These are phyloP conservation scores for Synanthedon andrenaeformis DNA, from an alignment of 2,888 invertebrate genomes.

Conservation along the genomic window DNA sequence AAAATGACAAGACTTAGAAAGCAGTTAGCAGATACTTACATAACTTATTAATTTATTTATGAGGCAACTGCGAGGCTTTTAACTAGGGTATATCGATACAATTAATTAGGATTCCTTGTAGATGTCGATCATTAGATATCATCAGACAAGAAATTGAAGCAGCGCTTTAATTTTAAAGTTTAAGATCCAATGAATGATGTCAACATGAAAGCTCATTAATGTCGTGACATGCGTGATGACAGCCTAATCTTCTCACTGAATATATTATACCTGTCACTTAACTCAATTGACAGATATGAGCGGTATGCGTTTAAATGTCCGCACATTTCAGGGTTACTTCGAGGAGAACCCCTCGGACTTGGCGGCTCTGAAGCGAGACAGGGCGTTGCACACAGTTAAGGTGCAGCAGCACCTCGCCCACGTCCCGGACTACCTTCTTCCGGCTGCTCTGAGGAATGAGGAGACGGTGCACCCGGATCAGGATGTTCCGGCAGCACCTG, in stretches of 20 bases:
- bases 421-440: constrained; percentile 93
- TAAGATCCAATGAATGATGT: constrained; percentile 30
- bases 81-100: too few relatives aligned
- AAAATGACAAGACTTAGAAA: too few relatives aligned
- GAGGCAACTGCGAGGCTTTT: too few relatives aligned
- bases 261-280: too few relatives aligned
- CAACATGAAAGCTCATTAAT: constrained; percentile 5
- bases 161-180: too few relatives aligned
- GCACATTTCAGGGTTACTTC: constrained; percentile 79
- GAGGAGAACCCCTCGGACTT: constrained; percentile 92
- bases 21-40: too few relatives aligned
- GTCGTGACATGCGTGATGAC: constrained; percentile 35
- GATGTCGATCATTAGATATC: too few relatives aligned
- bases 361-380: constrained; percentile 86
- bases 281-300: not conserved
- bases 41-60: too few relatives aligned
- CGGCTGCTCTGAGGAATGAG: constrained; percentile 78
- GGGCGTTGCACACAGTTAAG: constrained; percentile 86
- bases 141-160: too few relatives aligned
- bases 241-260: constrained; percentile 68
- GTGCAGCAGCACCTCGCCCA: constrained; percentile 87
- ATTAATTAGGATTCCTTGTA: too few relatives aligned
- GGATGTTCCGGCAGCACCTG: constrained; percentile 13
- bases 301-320: not conserved
- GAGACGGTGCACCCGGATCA: constrained; percentile 53